phyloP scores from a whole-genome alignment of 2,797 vertebrate species.

The Spatula clypeata region DNA sequence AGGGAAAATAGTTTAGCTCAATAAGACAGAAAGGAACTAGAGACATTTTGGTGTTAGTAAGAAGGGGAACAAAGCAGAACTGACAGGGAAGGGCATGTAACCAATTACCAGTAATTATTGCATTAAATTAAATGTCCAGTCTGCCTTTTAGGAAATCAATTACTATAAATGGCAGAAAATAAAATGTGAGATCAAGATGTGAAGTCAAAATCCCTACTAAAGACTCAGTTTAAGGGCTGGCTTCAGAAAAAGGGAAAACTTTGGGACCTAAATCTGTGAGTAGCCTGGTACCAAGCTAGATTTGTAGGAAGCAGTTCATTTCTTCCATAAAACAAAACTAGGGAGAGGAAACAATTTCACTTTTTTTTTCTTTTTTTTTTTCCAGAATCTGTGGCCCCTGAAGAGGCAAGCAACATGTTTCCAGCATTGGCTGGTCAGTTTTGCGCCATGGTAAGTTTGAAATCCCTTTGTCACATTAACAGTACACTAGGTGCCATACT shows the following conservation, averaged over 20 bases:
- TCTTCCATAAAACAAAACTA: neutral
- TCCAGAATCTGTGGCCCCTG: neutral
- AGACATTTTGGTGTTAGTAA: neutral
- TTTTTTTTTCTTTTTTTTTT: neutral
- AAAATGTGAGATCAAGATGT: neutral
- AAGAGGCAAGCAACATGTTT: neutral
- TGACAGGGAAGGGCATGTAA: neutral
- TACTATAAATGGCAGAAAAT: neutral
- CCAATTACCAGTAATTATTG: neutral
- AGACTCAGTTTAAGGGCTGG: neutral
- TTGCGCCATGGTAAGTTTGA: neutral
- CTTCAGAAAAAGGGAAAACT: neutral
- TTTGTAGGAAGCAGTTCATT: neutral
- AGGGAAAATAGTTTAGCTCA: neutral
- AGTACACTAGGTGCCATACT: neutral
- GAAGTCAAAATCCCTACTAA: neutral
- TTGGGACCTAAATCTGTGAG: neutral
- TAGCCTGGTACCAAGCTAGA: neutral
- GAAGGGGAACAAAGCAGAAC: neutral
- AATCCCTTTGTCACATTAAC: neutral
- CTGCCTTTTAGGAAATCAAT: neutral
- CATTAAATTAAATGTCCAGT: neutral
- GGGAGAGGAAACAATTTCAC: neutral
- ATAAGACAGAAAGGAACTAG: neutral
- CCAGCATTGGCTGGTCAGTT: constrained; percentile 4